Evolutionary conservation across 1,140 invertebrate genomes (phyloP).

Genomic region (Drosophila albomicans): DNA sequence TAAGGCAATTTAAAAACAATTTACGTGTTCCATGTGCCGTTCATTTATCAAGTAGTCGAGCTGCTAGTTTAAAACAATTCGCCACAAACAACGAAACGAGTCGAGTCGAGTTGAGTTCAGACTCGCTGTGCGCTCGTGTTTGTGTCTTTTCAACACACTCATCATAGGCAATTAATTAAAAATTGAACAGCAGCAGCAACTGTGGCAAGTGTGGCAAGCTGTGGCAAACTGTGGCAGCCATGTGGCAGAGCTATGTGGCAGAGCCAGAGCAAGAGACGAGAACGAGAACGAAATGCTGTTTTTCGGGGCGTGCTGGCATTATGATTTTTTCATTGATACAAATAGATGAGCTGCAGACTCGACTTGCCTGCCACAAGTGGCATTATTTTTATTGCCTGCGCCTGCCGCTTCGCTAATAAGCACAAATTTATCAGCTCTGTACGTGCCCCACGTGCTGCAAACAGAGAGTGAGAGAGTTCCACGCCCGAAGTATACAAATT

Average conservation of each 20-base stretch:
- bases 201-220: conserved; percentile 3
- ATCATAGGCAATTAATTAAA: conserved; percentile 81
- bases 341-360: conserved; percentile 53
- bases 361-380: conserved; percentile 38
- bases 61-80: conserved; percentile 50
- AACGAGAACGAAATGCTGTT: conserved; percentile 13
- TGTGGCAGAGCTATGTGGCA: conserved; percentile 7
- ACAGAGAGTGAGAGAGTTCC: conserved; percentile 11
- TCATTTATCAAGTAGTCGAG: conserved; percentile 73
- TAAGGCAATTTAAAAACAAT: conserved; percentile 82
- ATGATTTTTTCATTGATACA: conserved; percentile 83
- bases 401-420: conserved; percentile 57
- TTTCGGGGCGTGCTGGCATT: conserved; percentile 72
- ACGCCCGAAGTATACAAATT: conserved; percentile 27
- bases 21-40: conserved; percentile 81
- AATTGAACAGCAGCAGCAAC: conserved; percentile 55
- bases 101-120: conserved; percentile 5
- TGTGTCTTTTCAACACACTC: conserved; percentile 76
- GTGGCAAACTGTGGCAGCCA: neutral
- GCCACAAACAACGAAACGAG: conserved; percentile 12
- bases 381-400: conserved; percentile 64
- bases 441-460: conserved; percentile 58
- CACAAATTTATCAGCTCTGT: conserved; percentile 74
- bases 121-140: conserved; percentile 39
- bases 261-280: neutral